Percentiles rank a stretch among this genome's conserved stretches.
Evolutionary conservation across 1,140 invertebrate genomes (phyloP).

Genomic region (Diabrotica virgifera): DNA sequence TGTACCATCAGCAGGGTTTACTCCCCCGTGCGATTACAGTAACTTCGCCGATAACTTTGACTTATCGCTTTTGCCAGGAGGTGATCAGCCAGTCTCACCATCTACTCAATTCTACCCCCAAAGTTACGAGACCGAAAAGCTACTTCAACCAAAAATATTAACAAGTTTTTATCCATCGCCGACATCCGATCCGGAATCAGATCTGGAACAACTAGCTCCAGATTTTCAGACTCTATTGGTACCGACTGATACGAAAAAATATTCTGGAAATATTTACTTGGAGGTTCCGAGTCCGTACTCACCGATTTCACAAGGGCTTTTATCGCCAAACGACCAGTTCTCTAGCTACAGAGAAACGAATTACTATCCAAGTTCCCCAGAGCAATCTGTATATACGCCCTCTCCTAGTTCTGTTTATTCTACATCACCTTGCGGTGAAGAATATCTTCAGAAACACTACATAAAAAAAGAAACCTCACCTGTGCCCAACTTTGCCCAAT

Average conservation of each 20-base stretch:
- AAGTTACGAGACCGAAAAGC: conserved; percentile 44
- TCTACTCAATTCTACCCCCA: conserved; percentile 56
- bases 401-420: conserved; percentile 41
- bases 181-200: conserved; percentile 11
- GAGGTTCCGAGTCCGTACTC: conserved; percentile 43
- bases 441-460: conserved; percentile 33
- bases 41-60: conserved; percentile 68
- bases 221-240: conserved; percentile 44
- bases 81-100: conserved; percentile 57
- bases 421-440: conserved; percentile 36
- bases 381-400: conserved; percentile 41
- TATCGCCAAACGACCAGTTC: conserved; percentile 43
- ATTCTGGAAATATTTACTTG: conserved; percentile 35
- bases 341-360: conserved; percentile 31
- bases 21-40: conserved; percentile 65
- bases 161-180: conserved; percentile 36
- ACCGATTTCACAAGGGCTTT: conserved; percentile 33
- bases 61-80: conserved; percentile 66
- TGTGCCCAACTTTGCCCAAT: conserved; percentile 31
- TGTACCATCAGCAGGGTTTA: conserved; percentile 69
- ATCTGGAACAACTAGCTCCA: conserved; percentile 32
- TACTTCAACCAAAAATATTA: conserved; percentile 41
- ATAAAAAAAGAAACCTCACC: conserved; percentile 43
- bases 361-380: conserved; percentile 45
- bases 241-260: conserved; percentile 29